Base-by-base conservation (phyloP, 1,140 invertebrate species). In the Antheraea pernyi region DNA sequence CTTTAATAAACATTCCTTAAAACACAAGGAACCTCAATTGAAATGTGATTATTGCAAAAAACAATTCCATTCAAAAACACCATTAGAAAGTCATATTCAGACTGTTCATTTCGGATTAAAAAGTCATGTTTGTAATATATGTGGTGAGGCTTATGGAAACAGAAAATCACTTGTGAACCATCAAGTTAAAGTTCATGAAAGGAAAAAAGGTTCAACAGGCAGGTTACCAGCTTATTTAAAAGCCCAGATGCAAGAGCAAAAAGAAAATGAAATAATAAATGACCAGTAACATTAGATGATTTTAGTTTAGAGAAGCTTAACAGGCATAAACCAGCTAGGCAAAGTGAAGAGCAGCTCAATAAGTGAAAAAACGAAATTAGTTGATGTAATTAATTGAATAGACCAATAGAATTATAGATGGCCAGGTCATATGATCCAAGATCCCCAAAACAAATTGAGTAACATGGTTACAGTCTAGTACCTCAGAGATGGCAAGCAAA, bases 91-190 rank as follows among this genome's bases (percentile, higher is more conserved):
- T 66, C 89, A 91, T 80, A 79, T 79, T 77, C 91, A 93, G 74
- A 84, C 84, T 67, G 92, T 91, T 63, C 93, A 94, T 80, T 84
- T 90, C 22, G 93, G 93, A 11, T 89, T 93, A 10, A 93, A 89
- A 70, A 87, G 91, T 66, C 91, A 93, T 83, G 82, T 92, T 7
- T 94, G 93, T 72, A 83, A 85, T 62, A 78, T 93, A 8, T 94
- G 93, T 80, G 91, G 89, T 0, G 93, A 93, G 73, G 89, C 92
- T 0, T 94, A 93, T 79, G 91, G 91, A 8, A 93, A 93, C 71
- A 83, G 89, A 58, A 89, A 91, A 75, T 84, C 92, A 68, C 92
- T 93, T 78, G 88, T 93, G 79, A 93, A 93, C 73, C 86, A 93
- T 76, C 93, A 94, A 71, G 80, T 87, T 19, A 76, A 86, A 80